Evolutionary conservation across 2,797 vertebrate species (phyloP).

Genomic region (Numenius phaeopus): DNA sequence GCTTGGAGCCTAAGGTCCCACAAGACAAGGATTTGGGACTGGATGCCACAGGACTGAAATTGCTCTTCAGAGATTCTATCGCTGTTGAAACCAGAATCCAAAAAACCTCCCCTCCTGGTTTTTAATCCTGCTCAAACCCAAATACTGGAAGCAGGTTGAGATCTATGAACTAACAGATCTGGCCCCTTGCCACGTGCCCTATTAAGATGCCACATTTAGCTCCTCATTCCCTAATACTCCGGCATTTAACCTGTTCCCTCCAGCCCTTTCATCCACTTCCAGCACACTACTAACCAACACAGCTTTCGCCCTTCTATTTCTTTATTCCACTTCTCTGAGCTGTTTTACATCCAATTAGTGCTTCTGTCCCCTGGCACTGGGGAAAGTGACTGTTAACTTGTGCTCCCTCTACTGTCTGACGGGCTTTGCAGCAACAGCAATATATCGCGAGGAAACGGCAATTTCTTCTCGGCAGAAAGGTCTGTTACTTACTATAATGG

Average conservation of each 20-base stretch:
- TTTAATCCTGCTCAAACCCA: slow-evolving; percentile 26
- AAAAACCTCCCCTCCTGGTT: neutral
- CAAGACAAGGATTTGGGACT: neutral
- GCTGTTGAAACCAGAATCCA: neutral
- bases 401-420: slow-evolving; percentile 71
- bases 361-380: neutral
- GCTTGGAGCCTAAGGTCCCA: neutral
- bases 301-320: neutral
- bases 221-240: slow-evolving; percentile 8
- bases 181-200: neutral
- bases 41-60: neutral
- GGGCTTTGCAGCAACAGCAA: slow-evolving; percentile 28
- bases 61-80: neutral
- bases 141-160: slow-evolving; percentile 22
- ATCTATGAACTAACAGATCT: slow-evolving; percentile 32
- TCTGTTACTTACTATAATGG: neutral
- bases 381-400: slow-evolving; percentile 10
- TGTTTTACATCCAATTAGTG: neutral
- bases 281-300: neutral
- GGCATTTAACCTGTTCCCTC: slow-evolving; percentile 23
- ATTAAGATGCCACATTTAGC: slow-evolving; percentile 59
- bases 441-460: neutral
- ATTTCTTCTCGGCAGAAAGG: neutral
- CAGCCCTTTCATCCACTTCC: slow-evolving; percentile 27
- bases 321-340: neutral